phyloP scores from a whole-genome alignment of 2,797 vertebrate species.

The Myripristis jacobus region DNA sequence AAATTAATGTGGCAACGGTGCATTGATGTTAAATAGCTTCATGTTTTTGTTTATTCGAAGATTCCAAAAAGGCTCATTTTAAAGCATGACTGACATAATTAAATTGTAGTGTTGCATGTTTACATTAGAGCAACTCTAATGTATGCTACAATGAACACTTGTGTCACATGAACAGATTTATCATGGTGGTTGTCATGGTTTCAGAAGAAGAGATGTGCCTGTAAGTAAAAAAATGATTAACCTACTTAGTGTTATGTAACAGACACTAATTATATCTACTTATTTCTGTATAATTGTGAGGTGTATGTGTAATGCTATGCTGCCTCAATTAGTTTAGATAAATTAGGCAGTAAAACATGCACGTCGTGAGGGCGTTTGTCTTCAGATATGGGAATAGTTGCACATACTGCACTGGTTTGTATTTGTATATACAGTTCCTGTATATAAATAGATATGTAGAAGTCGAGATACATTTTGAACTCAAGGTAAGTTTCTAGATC shows the following conservation, averaged over 20 bases:
- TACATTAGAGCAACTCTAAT: conserved; percentile 66
- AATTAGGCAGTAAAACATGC: no score
- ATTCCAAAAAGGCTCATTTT: background rate
- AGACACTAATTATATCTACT: conserved; percentile 48
- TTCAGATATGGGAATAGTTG: no score
- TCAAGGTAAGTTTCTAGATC: no score
- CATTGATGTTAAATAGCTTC: no score
- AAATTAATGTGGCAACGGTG: no score
- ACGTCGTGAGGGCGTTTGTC: conserved; percentile 13
- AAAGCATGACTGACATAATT: background rate
- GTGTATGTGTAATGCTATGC: conserved; percentile 3
- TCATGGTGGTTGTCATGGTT: conserved; percentile 79
- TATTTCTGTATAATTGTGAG: conserved; percentile 29
- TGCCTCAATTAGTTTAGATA: background rate
- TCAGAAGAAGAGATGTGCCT: conserved; percentile 74
- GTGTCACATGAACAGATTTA: conserved; percentile 80
- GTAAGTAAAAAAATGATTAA: conserved; percentile 72
- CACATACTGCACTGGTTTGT: no score
- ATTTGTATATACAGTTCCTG: no score
- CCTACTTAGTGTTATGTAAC: conserved; percentile 41
- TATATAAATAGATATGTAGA: no score
- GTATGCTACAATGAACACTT: conserved; percentile 71
- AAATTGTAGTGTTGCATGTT: conserved; percentile 61
- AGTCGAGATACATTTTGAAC: no score
- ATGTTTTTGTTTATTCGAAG: background rate